Evolutionary conservation across 2,888 invertebrate genomes (phyloP).

Genomic region (Magallana nippona): DNA sequence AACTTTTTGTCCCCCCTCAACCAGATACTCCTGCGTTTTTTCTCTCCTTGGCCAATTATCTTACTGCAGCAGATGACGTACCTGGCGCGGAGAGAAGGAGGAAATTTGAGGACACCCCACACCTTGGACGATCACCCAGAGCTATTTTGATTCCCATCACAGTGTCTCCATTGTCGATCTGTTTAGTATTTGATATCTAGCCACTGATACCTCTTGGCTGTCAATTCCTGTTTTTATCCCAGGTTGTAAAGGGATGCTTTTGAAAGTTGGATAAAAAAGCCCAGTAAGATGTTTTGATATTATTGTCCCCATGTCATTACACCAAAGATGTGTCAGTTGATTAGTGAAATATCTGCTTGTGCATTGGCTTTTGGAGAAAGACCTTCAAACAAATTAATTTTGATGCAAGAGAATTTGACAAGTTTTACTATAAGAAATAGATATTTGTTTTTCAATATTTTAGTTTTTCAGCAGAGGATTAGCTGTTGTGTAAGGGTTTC

Average conservation of each 20-base stretch:
- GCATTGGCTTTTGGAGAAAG: neutral
- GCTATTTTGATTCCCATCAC: conserved; percentile 16
- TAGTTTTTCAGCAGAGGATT: neutral
- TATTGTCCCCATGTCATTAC: conserved; percentile 27
- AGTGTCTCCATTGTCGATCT: conserved; percentile 30
- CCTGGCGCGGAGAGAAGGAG: neutral
- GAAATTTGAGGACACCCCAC: conserved; percentile 19
- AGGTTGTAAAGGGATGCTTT: conserved; percentile 21
- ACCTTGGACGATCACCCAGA: conserved; percentile 19
- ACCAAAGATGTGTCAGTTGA: conserved; percentile 11
- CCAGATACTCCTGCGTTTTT: conserved; percentile 5
- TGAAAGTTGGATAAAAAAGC: conserved; percentile 22
- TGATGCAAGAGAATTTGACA: neutral
- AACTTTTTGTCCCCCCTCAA: conserved; percentile 15
- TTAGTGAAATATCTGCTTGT: neutral
- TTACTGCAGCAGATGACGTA: conserved; percentile 10
- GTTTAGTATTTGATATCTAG: conserved; percentile 13
- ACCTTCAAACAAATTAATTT: conserved; percentile 19
- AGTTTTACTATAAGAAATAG: neutral
- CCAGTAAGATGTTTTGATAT: conserved; percentile 20
- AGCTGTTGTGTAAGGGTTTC: neutral
- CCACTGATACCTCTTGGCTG: conserved; percentile 20
- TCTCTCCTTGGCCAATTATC: conserved; percentile 2
- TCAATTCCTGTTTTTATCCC: conserved; percentile 15
- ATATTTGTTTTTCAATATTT: neutral